phyloP scores from a whole-genome alignment of 2,888 invertebrate species.

The Cyaniris semiargus region DNA sequence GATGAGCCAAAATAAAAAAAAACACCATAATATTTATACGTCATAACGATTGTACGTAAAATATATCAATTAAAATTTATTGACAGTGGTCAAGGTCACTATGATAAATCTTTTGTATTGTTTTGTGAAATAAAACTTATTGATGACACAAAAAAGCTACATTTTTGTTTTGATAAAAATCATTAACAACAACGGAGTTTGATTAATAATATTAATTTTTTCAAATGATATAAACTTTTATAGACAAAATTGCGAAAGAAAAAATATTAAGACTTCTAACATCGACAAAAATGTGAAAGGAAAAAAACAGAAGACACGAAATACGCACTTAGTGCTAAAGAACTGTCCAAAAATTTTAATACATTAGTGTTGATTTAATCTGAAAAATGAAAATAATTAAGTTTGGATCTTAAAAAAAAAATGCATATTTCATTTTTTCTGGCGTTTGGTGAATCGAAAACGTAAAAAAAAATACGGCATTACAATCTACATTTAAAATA shows the following conservation, averaged over 20 bases:
- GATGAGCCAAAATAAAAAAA: neutral
- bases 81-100: neutral
- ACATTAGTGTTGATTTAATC: neutral
- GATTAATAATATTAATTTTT: no score
- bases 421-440: neutral
- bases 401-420: no score
- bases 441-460: neutral
- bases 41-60: neutral
- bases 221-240: neutral
- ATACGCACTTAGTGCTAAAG: no score
- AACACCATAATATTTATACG: neutral
- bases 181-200: no score
- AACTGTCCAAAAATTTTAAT: no score
- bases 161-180: no score
- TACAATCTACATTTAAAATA: conserved; percentile 30
- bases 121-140: neutral
- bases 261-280: neutral
- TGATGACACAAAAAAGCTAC: neutral
- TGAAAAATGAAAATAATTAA: neutral
- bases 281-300: no score
- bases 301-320: no score
- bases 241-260: neutral
- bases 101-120: neutral
- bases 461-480: neutral
- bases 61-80: neutral